These are phyloP conservation scores for Crotophaga sulcirostris DNA, from an alignment of 2,113 vertebrate genomes.

Conservation along the genomic window DNA sequence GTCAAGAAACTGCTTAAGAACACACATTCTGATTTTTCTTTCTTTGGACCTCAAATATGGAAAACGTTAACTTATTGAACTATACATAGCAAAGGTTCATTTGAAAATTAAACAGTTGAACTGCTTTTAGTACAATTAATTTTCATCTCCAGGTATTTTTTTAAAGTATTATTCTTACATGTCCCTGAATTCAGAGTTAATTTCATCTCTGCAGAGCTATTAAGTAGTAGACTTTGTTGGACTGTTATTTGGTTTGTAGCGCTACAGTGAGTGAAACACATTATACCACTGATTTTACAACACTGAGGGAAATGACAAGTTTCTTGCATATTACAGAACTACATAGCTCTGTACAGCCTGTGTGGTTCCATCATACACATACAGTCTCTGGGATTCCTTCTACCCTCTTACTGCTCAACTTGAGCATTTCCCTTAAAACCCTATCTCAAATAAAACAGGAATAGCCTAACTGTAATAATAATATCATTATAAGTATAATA, in stretches of 20 bases:
- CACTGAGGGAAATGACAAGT: not conserved
- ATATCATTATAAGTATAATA: not conserved
- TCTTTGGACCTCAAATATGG: not conserved
- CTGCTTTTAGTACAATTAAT: not conserved
- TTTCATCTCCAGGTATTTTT: not conserved
- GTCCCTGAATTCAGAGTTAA: not conserved
- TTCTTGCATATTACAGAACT: not conserved
- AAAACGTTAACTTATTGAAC: slow-evolving; percentile 19
- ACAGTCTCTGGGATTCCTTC: not conserved
- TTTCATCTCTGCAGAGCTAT: not conserved
- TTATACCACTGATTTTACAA: not conserved
- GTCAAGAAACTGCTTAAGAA: slow-evolving; percentile 18
- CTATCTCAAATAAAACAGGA: not conserved
- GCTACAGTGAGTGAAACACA: not conserved
- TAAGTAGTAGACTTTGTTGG: not conserved
- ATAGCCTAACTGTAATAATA: not conserved
- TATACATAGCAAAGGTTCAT: not conserved
- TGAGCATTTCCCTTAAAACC: not conserved
- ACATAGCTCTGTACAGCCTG: not conserved
- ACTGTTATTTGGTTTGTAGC: not conserved
- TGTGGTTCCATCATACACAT: not conserved
- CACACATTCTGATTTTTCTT: not conserved
- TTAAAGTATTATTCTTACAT: not conserved
- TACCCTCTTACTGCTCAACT: not conserved
- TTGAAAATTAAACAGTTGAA: not conserved